Evolutionary conservation across 2,797 vertebrate genomes (phyloP).

Genomic region (Malurus splendens): DNA sequence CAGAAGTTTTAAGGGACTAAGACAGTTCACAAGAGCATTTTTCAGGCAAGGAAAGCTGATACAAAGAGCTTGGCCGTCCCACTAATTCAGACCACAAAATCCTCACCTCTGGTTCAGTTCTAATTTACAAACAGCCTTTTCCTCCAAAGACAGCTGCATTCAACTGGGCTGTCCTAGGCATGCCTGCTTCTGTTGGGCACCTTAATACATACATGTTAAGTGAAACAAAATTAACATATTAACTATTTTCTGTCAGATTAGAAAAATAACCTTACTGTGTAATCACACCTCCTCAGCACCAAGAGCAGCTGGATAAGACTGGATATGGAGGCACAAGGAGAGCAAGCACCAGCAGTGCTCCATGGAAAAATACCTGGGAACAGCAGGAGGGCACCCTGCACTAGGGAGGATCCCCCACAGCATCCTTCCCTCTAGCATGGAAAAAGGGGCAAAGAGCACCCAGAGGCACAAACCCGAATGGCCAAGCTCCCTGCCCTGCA

Average conservation of each 20-base stretch:
- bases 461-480: background rate
- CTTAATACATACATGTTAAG: background rate
- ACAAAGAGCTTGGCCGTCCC: constrained; percentile 1
- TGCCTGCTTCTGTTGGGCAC: background rate
- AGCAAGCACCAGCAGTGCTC: background rate
- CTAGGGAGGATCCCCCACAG: fast-evolving
- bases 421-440: background rate
- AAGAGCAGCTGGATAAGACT: background rate
- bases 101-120: background rate
- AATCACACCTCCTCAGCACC: background rate
- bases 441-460: background rate
- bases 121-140: constrained; percentile 18
- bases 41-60: constrained; percentile 24
- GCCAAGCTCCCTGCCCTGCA: background rate
- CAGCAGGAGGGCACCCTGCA: background rate
- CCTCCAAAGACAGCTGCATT: background rate
- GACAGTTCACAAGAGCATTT: constrained; percentile 44
- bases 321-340: background rate
- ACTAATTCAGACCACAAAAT: constrained; percentile 16
- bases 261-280: background rate
- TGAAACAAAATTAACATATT: background rate
- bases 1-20: constrained; percentile 47
- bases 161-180: background rate
- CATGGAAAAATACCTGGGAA: background rate
- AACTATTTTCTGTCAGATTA: background rate